phyloP scores from a whole-genome alignment of 2,888 invertebrate species.

The Epirrita christyi region DNA sequence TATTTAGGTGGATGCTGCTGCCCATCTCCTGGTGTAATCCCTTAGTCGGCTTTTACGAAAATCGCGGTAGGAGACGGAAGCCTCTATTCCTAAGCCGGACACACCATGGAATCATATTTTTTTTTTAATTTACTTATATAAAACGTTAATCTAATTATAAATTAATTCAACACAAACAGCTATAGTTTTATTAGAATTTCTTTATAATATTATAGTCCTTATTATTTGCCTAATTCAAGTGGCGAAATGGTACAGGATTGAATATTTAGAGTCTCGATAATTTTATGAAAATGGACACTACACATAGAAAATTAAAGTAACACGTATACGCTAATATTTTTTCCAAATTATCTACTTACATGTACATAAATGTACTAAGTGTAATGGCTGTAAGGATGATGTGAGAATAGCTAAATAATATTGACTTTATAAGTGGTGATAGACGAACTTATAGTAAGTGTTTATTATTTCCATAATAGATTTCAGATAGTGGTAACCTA shows the following conservation, averaged over 20 bases:
- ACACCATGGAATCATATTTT: no score
- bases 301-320: conserved; percentile 49
- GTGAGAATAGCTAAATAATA: background rate
- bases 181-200: no score
- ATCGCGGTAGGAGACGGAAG: no score
- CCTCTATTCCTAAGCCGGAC: no score
- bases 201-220: background rate
- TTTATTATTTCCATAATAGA: background rate
- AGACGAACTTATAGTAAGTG: background rate
- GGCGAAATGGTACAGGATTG: conserved; percentile 49
- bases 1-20: no score
- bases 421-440: background rate
- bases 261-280: conserved; percentile 42
- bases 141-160: no score
- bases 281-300: conserved; percentile 50
- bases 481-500: no score
- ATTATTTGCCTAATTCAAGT: conserved; percentile 8
- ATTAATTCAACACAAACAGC: no score
- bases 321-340: conserved; percentile 52
- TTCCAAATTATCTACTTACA: conserved; percentile 32
- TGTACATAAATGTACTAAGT: background rate
- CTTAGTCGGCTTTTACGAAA: no score
- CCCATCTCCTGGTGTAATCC: no score
- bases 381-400: background rate
- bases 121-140: no score